Base-by-base conservation (phyloP, 2,113 vertebrate genomes). In the Zosterops japonicus region DNA sequence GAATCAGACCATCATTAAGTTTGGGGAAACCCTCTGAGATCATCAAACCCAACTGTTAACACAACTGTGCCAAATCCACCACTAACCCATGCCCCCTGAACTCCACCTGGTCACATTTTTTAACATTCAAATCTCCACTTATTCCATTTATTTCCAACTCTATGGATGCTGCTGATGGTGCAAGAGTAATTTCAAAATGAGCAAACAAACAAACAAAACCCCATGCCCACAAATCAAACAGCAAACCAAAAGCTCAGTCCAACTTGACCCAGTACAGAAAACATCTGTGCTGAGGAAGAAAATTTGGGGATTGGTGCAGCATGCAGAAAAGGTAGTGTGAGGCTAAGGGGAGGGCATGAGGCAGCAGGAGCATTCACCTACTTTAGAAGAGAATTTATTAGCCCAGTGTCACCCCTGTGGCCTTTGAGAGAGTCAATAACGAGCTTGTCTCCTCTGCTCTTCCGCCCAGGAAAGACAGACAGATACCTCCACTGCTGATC, bases 301-400 rank as follows among this genome's bases (percentile, higher is more conserved):
- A 69, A 61, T 2, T 14, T 3, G 4, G 27, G 25, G 5, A 50
- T 33, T 9, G 39, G 18, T 42, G 12, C 9, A 87, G 47, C 39
- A 60, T 6, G 12, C 42, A 82, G 64, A 35, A 93, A 75, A 78
- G 11, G 12, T 3, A 52, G 27, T 11, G 36, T 1, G 1, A 28
- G 16, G 25, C 75, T 67, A 9, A 10, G 5, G 22, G 25, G 25
- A 77, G 64, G 39, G 28, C 53, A 22, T 0, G 3, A 60, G 46
- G 55, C 46, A 69, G 60, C n/a, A 75, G 21, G 20, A 70, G 44
- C 6, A 41, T 47, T 57, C 75, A 31, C 33, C 72, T 50, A 12
- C 29, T 94, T 84, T 31, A 55, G 53, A 61, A 63, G 70, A 87
- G 5, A 71, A 93, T 93, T 87, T 94, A 91, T 93, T 64, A 85